phyloP scores from a whole-genome alignment of 2,797 vertebrate species.

The Cygnus olor region DNA sequence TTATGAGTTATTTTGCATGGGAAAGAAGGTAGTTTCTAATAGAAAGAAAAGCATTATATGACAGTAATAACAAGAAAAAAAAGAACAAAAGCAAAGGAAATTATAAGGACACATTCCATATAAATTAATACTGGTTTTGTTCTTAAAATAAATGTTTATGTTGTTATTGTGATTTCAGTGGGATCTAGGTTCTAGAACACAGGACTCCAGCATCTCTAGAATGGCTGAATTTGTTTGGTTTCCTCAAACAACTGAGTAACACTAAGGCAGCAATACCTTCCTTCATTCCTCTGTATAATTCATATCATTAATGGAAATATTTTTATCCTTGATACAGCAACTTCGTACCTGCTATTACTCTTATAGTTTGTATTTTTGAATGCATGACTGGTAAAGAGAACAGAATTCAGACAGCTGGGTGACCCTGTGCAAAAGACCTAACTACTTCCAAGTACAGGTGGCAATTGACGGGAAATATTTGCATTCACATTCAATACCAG shows the following conservation, averaged over 20 bases:
- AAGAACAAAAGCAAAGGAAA: background rate
- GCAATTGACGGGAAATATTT: background rate
- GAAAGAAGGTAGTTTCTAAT: background rate
- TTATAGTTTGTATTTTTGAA: slow-evolving; percentile 29
- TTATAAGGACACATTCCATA: background rate
- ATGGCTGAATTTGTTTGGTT: slow-evolving; percentile 43
- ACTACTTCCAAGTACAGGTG: background rate
- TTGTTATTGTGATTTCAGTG: slow-evolving; percentile 11
- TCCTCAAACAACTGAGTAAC: background rate
- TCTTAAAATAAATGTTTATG: background rate
- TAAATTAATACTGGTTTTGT: background rate
- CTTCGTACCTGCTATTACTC: background rate
- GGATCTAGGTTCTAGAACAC: background rate
- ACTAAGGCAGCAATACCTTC: background rate
- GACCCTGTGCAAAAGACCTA: background rate
- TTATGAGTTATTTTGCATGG: background rate
- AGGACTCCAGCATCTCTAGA: slow-evolving; percentile 8
- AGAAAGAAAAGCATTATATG: background rate
- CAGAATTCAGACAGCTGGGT: slow-evolving; percentile 42
- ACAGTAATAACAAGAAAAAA: background rate
- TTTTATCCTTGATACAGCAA: background rate
- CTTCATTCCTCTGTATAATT: slow-evolving; percentile 10
- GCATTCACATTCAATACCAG: background rate
- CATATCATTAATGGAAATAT: slow-evolving; percentile 11
- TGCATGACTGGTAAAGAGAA: background rate